Conservation (phyloP, 2,797 vertebrate genomes). For the Protosalanx chinensis region DNA sequence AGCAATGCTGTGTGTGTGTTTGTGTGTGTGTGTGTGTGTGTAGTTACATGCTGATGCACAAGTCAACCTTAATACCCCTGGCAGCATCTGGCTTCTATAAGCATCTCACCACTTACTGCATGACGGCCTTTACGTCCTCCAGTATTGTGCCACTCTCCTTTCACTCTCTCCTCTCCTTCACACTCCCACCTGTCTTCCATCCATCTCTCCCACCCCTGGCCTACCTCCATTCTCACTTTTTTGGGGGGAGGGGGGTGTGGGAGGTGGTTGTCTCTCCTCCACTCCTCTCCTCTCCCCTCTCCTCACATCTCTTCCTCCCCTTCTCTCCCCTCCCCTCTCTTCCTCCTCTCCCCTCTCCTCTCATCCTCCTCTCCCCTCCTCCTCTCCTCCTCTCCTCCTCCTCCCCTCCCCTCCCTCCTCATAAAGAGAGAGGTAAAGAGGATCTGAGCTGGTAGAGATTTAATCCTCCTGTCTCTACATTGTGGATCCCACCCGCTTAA, state of each 20-base stretch:
- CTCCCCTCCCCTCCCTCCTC: neutral
- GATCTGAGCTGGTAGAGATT: constrained; percentile 41
- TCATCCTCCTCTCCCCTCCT: neutral
- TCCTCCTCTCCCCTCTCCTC: neutral
- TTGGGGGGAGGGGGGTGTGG: no score
- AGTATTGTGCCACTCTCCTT: neutral
- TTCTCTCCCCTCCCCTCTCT: neutral
- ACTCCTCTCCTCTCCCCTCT: constrained; percentile 19
- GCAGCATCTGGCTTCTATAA: constrained; percentile 7
- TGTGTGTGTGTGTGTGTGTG: neutral
- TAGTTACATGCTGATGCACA: neutral
- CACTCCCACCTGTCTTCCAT: neutral
- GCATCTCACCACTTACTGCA: neutral
- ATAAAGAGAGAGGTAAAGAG: constrained; percentile 19
- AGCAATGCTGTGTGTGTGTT: neutral
- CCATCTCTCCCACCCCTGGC: neutral
- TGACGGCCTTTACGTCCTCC: neutral
- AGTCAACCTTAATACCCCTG: constrained; percentile 9
- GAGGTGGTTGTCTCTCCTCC: no score
- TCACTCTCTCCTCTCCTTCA: neutral
- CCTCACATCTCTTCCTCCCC: constrained; percentile 14
- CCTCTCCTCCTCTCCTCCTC: neutral
- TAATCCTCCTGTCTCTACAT: constrained; percentile 55
- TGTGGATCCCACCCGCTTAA: constrained; percentile 50
- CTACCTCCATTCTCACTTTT: neutral